These are phyloP conservation scores for Carcinoscorpius rotundicauda DNA, from an alignment of 1,140 invertebrate genomes.

Conservation along the genomic window DNA sequence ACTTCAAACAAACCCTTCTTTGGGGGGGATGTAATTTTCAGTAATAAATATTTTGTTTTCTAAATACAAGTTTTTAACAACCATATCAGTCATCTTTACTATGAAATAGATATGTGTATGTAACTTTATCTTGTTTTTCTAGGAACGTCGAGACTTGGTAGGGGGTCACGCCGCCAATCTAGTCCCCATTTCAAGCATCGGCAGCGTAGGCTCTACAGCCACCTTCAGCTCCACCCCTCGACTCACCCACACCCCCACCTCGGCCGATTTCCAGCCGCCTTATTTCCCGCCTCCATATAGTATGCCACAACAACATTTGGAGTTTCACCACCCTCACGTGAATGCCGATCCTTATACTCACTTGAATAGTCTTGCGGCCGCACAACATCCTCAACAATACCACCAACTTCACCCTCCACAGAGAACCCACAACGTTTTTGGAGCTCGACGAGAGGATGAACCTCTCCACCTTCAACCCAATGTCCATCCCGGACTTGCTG, in stretches of 20 bases:
- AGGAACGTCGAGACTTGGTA: slow-evolving; percentile 45
- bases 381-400: slow-evolving; percentile 36
- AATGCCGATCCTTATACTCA: slow-evolving; percentile 48
- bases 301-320: slow-evolving; percentile 24
- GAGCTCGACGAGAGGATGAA: slow-evolving; percentile 39
- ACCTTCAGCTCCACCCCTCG: slow-evolving; percentile 45
- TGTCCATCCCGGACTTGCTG: slow-evolving; percentile 29
- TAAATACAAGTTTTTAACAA: no score
- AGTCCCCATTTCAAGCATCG: slow-evolving; percentile 44
- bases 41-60: no score
- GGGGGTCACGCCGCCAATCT: slow-evolving; percentile 43
- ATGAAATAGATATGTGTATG: no score
- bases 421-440: slow-evolving; percentile 28
- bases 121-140: background rate
- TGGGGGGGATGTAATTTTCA: no score
- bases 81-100: no score
- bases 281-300: slow-evolving; percentile 84
- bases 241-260: slow-evolving; percentile 39
- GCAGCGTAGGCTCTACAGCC: slow-evolving; percentile 30
- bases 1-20: no score
- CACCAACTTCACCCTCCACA: slow-evolving; percentile 35
- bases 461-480: slow-evolving; percentile 37
- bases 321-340: slow-evolving; percentile 24
- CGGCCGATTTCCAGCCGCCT: slow-evolving; percentile 82
- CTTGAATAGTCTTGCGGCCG: slow-evolving; percentile 42